Percentiles rank a stretch among this genome's conserved stretches.
These are phyloP conservation scores for Myocastor coypus DNA, from an alignment of 2,113 vertebrate species.

Conservation along the genomic window DNA sequence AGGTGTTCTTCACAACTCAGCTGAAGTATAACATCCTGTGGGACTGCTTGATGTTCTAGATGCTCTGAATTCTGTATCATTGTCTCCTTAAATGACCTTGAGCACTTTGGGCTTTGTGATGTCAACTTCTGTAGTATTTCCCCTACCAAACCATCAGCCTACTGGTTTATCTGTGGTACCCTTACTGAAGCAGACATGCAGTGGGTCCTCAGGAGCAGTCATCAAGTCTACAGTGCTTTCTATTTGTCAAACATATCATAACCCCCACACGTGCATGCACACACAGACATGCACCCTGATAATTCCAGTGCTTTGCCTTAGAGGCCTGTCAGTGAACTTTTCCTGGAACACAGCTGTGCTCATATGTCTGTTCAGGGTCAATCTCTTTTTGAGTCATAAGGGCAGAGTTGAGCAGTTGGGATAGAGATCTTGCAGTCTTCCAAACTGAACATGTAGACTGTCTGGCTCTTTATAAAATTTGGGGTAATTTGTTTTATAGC, in stretches of 20 bases:
- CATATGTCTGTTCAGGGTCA: background rate
- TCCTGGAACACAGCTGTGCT: background rate
- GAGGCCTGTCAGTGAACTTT: constrained; percentile 3
- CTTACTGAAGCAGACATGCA: background rate
- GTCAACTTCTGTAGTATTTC: background rate
- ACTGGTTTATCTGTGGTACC: background rate
- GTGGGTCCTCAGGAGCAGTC: background rate
- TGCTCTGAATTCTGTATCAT: background rate
- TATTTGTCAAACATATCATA: background rate
- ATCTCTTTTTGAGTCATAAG: background rate
- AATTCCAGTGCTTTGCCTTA: background rate
- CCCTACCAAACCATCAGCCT: background rate
- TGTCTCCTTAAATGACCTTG: background rate
- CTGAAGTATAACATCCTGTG: accelerated
- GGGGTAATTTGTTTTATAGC: background rate
- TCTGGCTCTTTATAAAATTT: background rate
- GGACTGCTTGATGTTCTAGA: background rate
- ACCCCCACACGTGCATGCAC: background rate
- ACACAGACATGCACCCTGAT: background rate
- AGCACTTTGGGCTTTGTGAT: background rate
- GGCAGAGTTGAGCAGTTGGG: background rate
- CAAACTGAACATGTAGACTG: background rate
- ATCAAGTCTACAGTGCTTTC: background rate
- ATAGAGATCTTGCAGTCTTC: background rate
- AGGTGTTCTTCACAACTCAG: background rate